These are phyloP conservation scores for Parnassius mnemosyne DNA, from an alignment of 2,888 invertebrate species.

Conservation along the genomic window DNA sequence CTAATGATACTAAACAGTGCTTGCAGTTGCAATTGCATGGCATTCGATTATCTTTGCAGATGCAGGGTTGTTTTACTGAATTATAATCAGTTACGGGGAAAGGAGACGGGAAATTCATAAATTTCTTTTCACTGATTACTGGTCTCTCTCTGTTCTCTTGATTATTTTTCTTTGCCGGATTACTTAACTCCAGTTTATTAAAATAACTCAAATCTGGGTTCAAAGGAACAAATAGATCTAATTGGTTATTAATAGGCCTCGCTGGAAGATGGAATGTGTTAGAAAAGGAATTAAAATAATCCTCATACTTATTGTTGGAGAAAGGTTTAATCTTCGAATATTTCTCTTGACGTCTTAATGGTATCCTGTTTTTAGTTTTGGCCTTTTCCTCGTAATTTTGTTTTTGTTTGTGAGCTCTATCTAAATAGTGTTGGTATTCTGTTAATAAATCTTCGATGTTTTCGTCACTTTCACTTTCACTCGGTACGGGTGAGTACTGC, in stretches of 20 bases:
- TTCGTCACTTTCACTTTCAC: constrained; percentile 64
- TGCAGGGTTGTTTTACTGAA: constrained; percentile 48
- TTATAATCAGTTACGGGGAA: constrained; percentile 36
- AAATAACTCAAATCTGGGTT: constrained; percentile 42
- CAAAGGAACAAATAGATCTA: constrained; percentile 54
- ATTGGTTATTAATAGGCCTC: constrained; percentile 42
- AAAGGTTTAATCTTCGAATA: constrained; percentile 48
- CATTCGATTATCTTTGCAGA: constrained; percentile 51
- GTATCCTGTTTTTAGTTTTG: constrained; percentile 66
- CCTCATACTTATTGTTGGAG: constrained; percentile 39
- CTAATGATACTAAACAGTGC: constrained; percentile 48
- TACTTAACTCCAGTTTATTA: constrained; percentile 36
- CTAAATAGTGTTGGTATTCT: constrained; percentile 68
- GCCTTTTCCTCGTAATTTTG: constrained; percentile 53
- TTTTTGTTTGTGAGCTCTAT: constrained; percentile 65
- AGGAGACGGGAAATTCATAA: constrained; percentile 11
- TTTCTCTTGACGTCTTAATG: constrained; percentile 53
- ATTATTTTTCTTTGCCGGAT: constrained; percentile 33
- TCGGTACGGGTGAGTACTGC: constrained; percentile 44
- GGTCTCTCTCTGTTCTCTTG: constrained; percentile 32
- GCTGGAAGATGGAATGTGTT: constrained; percentile 38
- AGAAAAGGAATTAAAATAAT: constrained; percentile 43
- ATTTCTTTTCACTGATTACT: constrained; percentile 13
- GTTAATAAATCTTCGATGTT: constrained; percentile 60
- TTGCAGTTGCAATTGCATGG: constrained; percentile 62